A percentile compares a stretch with the other conserved stretches of the same genome.
Evolutionary conservation across 2,113 vertebrate species (phyloP).

Genomic region (Turnix velox): DNA sequence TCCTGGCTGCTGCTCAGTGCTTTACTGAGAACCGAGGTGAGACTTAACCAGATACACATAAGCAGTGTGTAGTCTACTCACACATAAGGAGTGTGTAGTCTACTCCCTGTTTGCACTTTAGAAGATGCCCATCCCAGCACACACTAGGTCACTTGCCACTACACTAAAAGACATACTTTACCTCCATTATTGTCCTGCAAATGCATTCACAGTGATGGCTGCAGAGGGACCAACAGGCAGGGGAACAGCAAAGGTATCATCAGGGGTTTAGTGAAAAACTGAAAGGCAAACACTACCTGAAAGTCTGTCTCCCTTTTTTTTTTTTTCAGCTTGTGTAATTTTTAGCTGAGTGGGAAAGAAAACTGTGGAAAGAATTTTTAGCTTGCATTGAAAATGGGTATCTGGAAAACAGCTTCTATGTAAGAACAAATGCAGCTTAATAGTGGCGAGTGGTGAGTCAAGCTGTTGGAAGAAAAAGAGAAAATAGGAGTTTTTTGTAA

Average conservation of each 20-base stretch:
- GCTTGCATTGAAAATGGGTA: neutral
- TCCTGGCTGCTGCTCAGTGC: neutral
- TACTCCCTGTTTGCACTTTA: neutral
- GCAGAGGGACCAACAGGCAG: neutral
- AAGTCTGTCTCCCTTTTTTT: neutral
- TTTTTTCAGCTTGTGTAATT: neutral
- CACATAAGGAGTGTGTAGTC: neutral
- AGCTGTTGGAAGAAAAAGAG: neutral
- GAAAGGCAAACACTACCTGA: neutral
- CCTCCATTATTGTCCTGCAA: neutral
- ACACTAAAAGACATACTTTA: neutral
- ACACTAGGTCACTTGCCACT: neutral
- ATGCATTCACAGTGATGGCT: neutral
- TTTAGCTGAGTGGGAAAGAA: neutral
- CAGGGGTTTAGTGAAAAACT: neutral
- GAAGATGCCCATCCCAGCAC: neutral
- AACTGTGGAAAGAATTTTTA: neutral
- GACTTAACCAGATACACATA: neutral
- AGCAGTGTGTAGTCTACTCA: neutral
- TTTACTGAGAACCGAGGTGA: neutral
- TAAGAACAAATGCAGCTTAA: slow-evolving; percentile 19
- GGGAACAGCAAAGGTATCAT: neutral
- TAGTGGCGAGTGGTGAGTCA: neutral
- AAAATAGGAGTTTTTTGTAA: neutral
- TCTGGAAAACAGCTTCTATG: slow-evolving; percentile 1